phyloP scores from a whole-genome alignment of 2,113 vertebrate genomes.

The Piprites chloris region DNA sequence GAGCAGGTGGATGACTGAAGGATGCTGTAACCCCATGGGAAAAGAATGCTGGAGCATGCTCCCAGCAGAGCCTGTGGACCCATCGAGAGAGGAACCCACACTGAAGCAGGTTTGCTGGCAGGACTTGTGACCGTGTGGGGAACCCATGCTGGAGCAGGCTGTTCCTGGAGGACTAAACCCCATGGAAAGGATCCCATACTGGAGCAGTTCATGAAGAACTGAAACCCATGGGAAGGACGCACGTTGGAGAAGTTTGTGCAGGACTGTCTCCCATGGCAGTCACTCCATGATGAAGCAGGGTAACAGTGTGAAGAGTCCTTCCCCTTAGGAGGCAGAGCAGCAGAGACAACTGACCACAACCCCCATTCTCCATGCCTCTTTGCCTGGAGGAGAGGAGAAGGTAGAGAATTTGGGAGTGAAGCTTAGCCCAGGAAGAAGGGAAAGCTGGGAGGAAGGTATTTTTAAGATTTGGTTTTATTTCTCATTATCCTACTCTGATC shows the following conservation, averaged over 20 bases:
- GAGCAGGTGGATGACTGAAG: rapidly evolving
- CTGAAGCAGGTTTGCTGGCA: not conserved
- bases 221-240: not conserved
- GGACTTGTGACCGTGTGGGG: not conserved
- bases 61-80: not conserved
- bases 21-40: not conserved
- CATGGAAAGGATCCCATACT: not conserved
- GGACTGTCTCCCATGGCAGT: not conserved
- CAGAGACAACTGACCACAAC: not conserved
- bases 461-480: not conserved
- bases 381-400: not conserved
- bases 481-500: not conserved
- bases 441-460: not conserved
- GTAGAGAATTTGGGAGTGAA: not conserved
- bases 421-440: not conserved
- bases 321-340: not conserved
- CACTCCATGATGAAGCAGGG: not conserved
- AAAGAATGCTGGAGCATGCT: not conserved
- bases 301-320: not conserved
- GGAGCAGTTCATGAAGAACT: not conserved
- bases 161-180: not conserved
- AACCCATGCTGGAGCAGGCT: not conserved
- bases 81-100: not conserved
- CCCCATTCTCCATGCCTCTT: too few relatives aligned
- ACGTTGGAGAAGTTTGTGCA: not conserved